phyloP scores from a whole-genome alignment of 2,888 invertebrate genomes.

The Ichneumoninae sp. region DNA sequence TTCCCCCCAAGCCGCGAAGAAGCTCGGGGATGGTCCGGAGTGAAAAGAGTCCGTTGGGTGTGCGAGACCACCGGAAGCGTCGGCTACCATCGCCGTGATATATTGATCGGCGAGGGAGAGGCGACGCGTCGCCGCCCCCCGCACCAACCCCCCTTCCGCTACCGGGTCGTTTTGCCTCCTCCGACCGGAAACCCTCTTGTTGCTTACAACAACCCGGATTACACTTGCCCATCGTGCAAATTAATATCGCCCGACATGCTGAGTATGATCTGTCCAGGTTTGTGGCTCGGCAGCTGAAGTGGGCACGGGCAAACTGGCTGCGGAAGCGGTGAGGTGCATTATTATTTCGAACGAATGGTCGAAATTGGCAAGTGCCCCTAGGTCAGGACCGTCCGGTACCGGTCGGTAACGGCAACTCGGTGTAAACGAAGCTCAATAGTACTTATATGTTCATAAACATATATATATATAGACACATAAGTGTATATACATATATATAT shows the following conservation, averaged over 20 bases:
- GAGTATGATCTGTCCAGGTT: background rate
- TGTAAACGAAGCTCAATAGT: slow-evolving; percentile 16
- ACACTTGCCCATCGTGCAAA: background rate
- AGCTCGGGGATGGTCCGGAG: slow-evolving; percentile 25
- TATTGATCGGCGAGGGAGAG: slow-evolving; percentile 55
- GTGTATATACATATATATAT: slow-evolving; percentile 33
- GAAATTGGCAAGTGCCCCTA: slow-evolving; percentile 64
- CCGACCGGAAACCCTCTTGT: slow-evolving; percentile 17
- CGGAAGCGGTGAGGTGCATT: slow-evolving; percentile 59
- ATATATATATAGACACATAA: background rate
- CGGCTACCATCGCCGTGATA: slow-evolving; percentile 65
- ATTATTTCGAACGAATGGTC: slow-evolving; percentile 71
- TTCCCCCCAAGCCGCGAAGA: background rate
- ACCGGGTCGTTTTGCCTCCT: background rate
- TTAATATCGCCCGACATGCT: background rate
- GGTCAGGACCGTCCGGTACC: slow-evolving; percentile 55
- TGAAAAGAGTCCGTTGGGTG: slow-evolving; percentile 35
- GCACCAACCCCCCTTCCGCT: background rate
- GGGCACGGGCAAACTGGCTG: background rate
- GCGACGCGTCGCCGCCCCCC: slow-evolving; percentile 29
- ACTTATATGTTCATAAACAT: background rate
- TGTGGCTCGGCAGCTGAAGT: background rate
- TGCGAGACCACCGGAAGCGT: slow-evolving; percentile 55
- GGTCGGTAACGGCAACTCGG: slow-evolving; percentile 44
- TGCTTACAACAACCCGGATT: slow-evolving; percentile 11